Percentiles rank a stretch among this genome's conserved stretches.
Conservation (phyloP, 1,140 invertebrate species). For the Drosophila kanapiae region DNA sequence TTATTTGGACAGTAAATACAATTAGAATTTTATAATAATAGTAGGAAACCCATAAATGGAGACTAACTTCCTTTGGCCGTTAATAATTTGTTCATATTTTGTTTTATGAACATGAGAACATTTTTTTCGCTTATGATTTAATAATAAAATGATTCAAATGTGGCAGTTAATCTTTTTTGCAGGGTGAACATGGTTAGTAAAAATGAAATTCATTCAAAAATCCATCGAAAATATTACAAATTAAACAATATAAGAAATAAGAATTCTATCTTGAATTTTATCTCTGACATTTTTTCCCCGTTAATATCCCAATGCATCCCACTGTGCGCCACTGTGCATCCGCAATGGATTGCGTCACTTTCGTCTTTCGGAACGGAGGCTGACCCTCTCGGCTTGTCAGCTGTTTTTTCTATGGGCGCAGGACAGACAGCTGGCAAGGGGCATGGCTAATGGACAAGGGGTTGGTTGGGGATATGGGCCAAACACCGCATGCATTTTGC, state of each 20-base stretch:
- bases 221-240: too few species aligned
- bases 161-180: too few species aligned
- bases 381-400: conserved; percentile 51
- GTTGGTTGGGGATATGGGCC: neutral
- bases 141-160: too few species aligned
- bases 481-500: conserved; percentile 45
- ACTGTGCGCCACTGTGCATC: conserved; percentile 24
- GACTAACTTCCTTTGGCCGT: too few species aligned
- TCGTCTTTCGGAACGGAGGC: conserved; percentile 57
- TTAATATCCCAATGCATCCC: neutral
- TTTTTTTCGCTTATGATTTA: too few species aligned
- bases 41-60: too few species aligned
- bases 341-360: conserved; percentile 69
- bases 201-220: too few species aligned
- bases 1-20: too few species aligned
- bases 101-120: too few species aligned
- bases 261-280: neutral
- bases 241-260: neutral
- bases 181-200: too few species aligned
- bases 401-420: conserved; percentile 51
- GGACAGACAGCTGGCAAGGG: conserved; percentile 16
- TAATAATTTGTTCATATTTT: too few species aligned
- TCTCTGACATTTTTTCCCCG: neutral
- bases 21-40: too few species aligned
- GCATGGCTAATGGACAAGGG: neutral